Evolutionary conservation across 2,888 invertebrate genomes (phyloP).

Genomic region (Halocaridina rubra): DNA sequence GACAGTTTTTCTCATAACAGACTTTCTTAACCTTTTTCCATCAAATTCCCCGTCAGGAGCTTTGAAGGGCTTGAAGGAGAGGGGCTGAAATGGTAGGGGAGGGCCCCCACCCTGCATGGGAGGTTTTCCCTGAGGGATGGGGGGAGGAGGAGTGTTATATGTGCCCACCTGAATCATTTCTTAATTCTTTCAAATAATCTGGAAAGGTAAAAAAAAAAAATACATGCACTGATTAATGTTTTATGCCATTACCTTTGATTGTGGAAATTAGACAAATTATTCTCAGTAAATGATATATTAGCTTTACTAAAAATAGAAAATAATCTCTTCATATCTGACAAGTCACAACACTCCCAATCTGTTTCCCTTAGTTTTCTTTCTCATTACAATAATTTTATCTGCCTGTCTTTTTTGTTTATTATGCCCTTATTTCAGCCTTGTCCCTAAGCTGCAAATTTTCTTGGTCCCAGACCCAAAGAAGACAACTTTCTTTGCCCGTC

Average conservation of each 20-base stretch:
- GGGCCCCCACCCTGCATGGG: neutral
- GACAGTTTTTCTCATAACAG: slow-evolving; percentile 96
- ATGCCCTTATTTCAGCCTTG: too few relatives aligned
- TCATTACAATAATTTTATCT: too few relatives aligned
- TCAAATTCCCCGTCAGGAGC: slow-evolving; percentile 79
- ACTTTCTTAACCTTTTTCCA: slow-evolving; percentile 94
- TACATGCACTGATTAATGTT: neutral
- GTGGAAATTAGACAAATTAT: neutral
- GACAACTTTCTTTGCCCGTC: too few relatives aligned
- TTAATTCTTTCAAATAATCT: neutral
- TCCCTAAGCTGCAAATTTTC: too few relatives aligned
- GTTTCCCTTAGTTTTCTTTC: too few relatives aligned
- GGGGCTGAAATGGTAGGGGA: slow-evolving; percentile 49
- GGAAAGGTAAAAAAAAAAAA: neutral
- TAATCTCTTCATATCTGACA: neutral
- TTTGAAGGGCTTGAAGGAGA: slow-evolving; percentile 63
- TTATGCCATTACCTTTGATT: neutral
- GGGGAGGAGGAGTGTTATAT: slow-evolving; percentile 56
- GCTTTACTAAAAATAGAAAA: neutral
- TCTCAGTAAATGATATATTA: neutral
- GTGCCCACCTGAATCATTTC: slow-evolving; percentile 52
- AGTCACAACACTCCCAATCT: too few relatives aligned
- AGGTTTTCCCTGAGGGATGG: slow-evolving; percentile 11
- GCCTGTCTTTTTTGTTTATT: too few relatives aligned
- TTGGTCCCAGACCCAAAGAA: too few relatives aligned